Evolutionary conservation across 2,113 vertebrate species (phyloP).

Genomic region (Canis aureus): DNA sequence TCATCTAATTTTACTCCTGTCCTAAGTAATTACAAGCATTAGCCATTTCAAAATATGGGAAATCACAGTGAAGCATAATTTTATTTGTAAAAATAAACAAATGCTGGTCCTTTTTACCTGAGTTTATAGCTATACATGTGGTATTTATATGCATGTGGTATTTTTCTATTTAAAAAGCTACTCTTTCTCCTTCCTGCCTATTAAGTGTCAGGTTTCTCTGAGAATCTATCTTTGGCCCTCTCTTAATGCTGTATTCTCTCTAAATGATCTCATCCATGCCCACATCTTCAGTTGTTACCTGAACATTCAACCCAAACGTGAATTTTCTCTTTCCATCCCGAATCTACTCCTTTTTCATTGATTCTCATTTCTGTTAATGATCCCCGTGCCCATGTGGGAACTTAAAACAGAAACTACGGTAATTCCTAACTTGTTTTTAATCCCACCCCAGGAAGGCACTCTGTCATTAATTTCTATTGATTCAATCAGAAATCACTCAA

Average conservation of each 20-base stretch:
- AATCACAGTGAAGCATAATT: slow-evolving; percentile 51
- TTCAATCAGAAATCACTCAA: neutral
- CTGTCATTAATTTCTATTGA: slow-evolving; percentile 34
- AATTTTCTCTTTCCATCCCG: slow-evolving; percentile 48
- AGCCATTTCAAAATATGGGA: slow-evolving; percentile 64
- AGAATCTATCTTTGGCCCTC: slow-evolving; percentile 48
- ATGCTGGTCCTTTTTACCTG: neutral
- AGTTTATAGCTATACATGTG: neutral
- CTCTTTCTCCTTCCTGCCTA: neutral
- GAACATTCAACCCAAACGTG: neutral
- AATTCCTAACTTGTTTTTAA: neutral
- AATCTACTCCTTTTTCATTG: neutral
- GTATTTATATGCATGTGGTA: slow-evolving; percentile 13
- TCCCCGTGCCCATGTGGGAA: neutral
- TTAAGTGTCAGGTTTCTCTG: slow-evolving; percentile 28
- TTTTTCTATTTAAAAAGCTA: slow-evolving; percentile 18
- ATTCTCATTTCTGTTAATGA: slow-evolving; percentile 48
- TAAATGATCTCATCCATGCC: slow-evolving; percentile 52
- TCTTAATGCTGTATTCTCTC: slow-evolving; percentile 27
- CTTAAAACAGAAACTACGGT: slow-evolving; percentile 48
- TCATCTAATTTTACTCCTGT: slow-evolving; percentile 42
- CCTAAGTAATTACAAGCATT: slow-evolving; percentile 31
- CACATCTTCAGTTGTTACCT: slow-evolving; percentile 37
- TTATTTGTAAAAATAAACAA: slow-evolving; percentile 68
- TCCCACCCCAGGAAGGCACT: neutral